These are phyloP conservation scores for Drosophila antonietae DNA, from an alignment of 2,888 invertebrate genomes.

Conservation along the genomic window DNA sequence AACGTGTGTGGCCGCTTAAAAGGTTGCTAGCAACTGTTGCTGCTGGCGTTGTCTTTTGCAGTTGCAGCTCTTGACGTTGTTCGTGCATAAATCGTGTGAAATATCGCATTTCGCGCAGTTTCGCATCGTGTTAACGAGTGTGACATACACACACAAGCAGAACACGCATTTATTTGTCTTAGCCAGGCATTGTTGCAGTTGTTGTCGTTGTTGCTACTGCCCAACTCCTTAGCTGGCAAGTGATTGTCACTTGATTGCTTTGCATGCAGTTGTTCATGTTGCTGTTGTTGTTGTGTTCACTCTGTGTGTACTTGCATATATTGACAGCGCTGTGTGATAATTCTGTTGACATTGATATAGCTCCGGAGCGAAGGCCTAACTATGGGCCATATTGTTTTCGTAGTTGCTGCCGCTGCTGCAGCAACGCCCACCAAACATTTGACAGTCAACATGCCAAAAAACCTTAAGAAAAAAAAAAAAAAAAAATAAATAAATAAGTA, in stretches of 20 bases:
- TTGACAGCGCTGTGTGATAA: conserved; percentile 81
- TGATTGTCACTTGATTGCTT: conserved; percentile 62
- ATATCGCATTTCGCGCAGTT: conserved; percentile 84
- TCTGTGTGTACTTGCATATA: conserved; percentile 77
- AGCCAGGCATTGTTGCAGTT: conserved; percentile 52
- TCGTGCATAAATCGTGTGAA: conserved; percentile 85
- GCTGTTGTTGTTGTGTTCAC: conserved; percentile 34
- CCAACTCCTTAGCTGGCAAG: conserved; percentile 54
- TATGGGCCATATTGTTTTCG: conserved; percentile 46
- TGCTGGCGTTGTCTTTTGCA: conserved; percentile 57
- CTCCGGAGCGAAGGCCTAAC: conserved; percentile 58
- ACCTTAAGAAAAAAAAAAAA: conserved; percentile 25
- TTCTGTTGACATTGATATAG: conserved; percentile 81
- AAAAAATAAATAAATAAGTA: too few species aligned
- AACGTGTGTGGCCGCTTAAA: conserved; percentile 65
- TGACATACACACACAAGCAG: conserved; percentile 69
- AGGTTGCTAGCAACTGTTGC: conserved; percentile 40
- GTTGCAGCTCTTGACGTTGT: conserved; percentile 78
- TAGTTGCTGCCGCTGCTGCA: conserved; percentile 39
- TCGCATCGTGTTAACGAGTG: conserved; percentile 82
- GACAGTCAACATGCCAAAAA: conserved; percentile 75
- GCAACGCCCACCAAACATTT: conserved; percentile 78
- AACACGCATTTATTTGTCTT: conserved; percentile 77
- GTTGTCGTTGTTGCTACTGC: conserved; percentile 48
- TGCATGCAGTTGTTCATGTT: conserved; percentile 34